phyloP scores from a whole-genome alignment of 1,140 invertebrate genomes.

The Matsumurasca onukii region DNA sequence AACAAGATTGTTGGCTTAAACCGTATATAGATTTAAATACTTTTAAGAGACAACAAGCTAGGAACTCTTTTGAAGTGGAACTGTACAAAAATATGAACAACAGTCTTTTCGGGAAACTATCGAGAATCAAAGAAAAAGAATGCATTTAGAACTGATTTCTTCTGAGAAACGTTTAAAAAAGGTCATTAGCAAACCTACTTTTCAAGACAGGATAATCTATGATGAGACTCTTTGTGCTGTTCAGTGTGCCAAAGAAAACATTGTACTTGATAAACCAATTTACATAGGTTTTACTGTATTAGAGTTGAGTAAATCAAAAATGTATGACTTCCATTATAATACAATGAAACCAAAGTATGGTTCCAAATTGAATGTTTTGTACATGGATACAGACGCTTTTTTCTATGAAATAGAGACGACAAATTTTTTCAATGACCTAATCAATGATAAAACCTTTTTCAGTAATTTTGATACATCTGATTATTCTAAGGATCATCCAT shows the following conservation, averaged over 20 bases:
- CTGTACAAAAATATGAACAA: slow-evolving; percentile 49
- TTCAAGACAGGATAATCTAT: slow-evolving; percentile 33
- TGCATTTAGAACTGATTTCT: slow-evolving; percentile 42
- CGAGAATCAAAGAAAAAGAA: slow-evolving; percentile 46
- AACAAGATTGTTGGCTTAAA: slow-evolving; percentile 45
- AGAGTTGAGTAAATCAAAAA: slow-evolving; percentile 35
- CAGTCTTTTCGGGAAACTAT: slow-evolving; percentile 46
- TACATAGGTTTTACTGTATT: slow-evolving; percentile 33
- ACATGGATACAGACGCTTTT: slow-evolving; percentile 49
- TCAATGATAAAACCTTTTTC: slow-evolving; percentile 10
- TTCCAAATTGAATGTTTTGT: slow-evolving; percentile 43
- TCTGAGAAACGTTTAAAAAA: slow-evolving; percentile 39
- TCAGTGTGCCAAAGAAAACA: slow-evolving; percentile 14
- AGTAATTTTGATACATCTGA: slow-evolving; percentile 37
- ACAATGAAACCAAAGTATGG: slow-evolving; percentile 26
- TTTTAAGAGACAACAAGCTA: slow-evolving; percentile 40
- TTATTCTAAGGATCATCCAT: slow-evolving; percentile 35
- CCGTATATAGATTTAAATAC: slow-evolving; percentile 46
- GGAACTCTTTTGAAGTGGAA: slow-evolving; percentile 46
- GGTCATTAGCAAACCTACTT: slow-evolving; percentile 32
- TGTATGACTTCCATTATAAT: slow-evolving; percentile 39
- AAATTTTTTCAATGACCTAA: slow-evolving; percentile 36
- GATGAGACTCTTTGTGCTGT: slow-evolving; percentile 34
- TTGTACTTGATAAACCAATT: slow-evolving; percentile 34
- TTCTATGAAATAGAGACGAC: slow-evolving; percentile 44